Evolutionary conservation across 2,113 vertebrate species (phyloP).

Genomic region (Fukomys damarensis): DNA sequence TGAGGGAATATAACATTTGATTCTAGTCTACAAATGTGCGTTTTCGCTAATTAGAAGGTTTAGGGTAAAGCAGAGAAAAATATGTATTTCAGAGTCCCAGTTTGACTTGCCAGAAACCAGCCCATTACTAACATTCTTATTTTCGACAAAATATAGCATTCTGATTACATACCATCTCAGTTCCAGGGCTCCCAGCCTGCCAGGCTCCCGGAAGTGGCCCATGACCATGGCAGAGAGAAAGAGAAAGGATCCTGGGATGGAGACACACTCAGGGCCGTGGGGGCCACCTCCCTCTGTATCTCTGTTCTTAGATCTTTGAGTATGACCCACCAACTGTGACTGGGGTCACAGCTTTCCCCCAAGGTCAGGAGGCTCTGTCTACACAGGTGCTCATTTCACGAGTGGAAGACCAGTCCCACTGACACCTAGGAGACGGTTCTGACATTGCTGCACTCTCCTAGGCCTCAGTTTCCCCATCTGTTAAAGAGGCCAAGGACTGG

Average conservation of each 20-base stretch:
- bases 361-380: neutral
- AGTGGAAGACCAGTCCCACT: neutral
- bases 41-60: slow-evolving; percentile 82
- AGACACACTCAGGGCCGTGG: neutral
- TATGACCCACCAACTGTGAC: neutral
- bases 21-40: slow-evolving; percentile 43
- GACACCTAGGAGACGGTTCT: neutral
- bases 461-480: neutral
- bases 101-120: slow-evolving; percentile 82
- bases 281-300: neutral
- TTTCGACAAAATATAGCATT: slow-evolving; percentile 85
- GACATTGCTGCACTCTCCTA: neutral
- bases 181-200: slow-evolving; percentile 52
- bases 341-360: neutral
- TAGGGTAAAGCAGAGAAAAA: slow-evolving; percentile 74
- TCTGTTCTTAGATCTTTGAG: neutral
- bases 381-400: neutral
- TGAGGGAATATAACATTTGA: slow-evolving; percentile 10
- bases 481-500: neutral
- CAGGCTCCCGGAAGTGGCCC: slow-evolving; percentile 70
- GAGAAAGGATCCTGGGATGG: neutral
- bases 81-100: slow-evolving; percentile 82
- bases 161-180: slow-evolving; percentile 81
- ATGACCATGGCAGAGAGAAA: slow-evolving; percentile 26
- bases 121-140: slow-evolving; percentile 82